These are phyloP conservation scores for Caerostris extrusa DNA, from an alignment of 1,140 invertebrate species.

Conservation along the genomic window DNA sequence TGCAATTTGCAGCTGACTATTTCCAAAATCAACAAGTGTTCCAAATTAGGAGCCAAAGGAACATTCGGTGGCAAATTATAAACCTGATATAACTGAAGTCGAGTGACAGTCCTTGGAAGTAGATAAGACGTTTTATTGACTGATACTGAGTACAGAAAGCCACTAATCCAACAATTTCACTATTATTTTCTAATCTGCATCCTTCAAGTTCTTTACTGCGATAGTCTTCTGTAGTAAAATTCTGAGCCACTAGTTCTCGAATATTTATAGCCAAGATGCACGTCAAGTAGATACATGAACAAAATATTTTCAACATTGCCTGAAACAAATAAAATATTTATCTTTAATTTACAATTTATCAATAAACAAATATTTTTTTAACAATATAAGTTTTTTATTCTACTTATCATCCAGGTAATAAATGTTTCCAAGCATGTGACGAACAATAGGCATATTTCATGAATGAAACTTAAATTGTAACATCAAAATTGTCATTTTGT, in stretches of 20 bases:
- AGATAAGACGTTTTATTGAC: neutral
- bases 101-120: neutral
- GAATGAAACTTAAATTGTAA: too few species aligned
- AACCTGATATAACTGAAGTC: neutral
- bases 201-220: too few species aligned
- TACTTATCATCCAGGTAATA: too few species aligned
- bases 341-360: neutral
- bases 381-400: too few species aligned
- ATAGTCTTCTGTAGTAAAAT: neutral
- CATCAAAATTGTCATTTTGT: too few species aligned
- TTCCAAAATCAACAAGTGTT: neutral
- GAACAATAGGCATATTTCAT: too few species aligned
- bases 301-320: neutral
- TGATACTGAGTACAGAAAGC: neutral
- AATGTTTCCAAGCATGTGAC: too few species aligned
- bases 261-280: neutral
- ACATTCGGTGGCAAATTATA: neutral
- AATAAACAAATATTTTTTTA: too few species aligned
- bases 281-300: neutral
- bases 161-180: neutral
- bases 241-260: neutral
- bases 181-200: neutral
- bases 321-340: neutral
- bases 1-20: neutral
- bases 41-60: constrained; percentile 12